Base-by-base conservation (phyloP, 1,140 invertebrate species). In the Scaptomyza hsui region DNA sequence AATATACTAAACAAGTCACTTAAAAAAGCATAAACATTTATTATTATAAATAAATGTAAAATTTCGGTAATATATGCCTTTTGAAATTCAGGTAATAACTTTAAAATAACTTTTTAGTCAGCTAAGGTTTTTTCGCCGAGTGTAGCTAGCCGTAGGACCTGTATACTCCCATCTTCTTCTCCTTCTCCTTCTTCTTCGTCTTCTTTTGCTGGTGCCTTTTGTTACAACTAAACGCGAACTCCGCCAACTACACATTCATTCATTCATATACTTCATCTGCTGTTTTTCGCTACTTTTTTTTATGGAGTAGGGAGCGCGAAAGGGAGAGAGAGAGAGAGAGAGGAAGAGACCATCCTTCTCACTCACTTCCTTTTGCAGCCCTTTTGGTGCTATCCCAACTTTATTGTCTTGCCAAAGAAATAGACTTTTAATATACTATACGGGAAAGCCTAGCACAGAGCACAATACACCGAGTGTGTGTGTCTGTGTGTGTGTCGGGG, bases 321-420 rank as follows among this genome's bases (percentile, higher is more conserved):
- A 35, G 32, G 47, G 13, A 52, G 7, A 32, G 9, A 24, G 19
- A 5, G 10, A 44, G 35, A 52, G 1, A 45, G 35, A 3, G 24
- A 26, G 42, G 26, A 44, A 32, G 13, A 32, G 32, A 45, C 44
- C 49, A 12, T 12, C 10, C 19, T 32, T 12, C 35, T 16, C 4
- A 3, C 13, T 12, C 18, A 12, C 3, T 10, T 12, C 4, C 10
- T 47, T 6, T 21, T 13, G 13, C 26, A 55, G 19, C 52, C 45
- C 52, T 12, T 60, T 55, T 41, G 67, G 62, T 56, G 57, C 51
- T 55, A 59, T 63, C 73, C 49, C 76, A 80, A 74, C 63, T 77
- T 86, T 85, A 85, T 85, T 80, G 81, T 85, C 80, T 86, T 85
- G 80, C 81, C 81, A 86, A 86, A 85, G 81, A 80, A 85, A 85